Evolutionary conservation across 1,140 invertebrate genomes (phyloP).

Genomic region (Brachystomella parvula): DNA sequence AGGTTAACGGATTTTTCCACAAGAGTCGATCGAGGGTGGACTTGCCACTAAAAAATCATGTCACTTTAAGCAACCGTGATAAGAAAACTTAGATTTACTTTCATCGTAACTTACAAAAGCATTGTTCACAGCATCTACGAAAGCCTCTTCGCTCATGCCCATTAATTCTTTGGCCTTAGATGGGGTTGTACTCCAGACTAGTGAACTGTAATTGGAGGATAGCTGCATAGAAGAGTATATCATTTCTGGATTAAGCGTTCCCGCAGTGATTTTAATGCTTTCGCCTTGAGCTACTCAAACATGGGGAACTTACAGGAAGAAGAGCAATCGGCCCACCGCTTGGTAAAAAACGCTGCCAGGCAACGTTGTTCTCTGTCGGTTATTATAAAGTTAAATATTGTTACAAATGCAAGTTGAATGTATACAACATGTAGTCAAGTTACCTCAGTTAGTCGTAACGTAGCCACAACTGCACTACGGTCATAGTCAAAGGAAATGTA

Average conservation of each 20-base stretch:
- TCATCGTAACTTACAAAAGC: conserved; percentile 65
- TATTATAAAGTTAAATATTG: conserved; percentile 44
- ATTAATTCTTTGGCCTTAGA: conserved; percentile 65
- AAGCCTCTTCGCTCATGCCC: conserved; percentile 61
- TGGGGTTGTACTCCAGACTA: conserved; percentile 82
- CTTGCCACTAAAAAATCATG: conserved; percentile 59
- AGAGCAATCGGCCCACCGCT: conserved; percentile 77
- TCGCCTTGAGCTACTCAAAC: background rate
- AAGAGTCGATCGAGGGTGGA: conserved; percentile 52
- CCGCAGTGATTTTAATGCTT: conserved; percentile 1
- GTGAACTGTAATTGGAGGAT: conserved; percentile 63
- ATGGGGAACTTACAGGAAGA: conserved; percentile 61
- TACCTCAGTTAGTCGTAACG: conserved; percentile 67
- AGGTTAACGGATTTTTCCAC: conserved; percentile 41
- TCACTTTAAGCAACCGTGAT: too few species aligned
- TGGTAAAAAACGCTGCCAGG: conserved; percentile 92
- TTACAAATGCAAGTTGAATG: too few species aligned
- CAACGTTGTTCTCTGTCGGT: conserved; percentile 67
- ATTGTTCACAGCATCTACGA: conserved; percentile 81
- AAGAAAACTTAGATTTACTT: too few species aligned
- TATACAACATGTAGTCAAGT: conserved; percentile 30
- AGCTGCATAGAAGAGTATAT: conserved; percentile 47
- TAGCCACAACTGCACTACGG: conserved; percentile 84
- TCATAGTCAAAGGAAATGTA: conserved; percentile 75
- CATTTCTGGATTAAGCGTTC: conserved; percentile 8